Base-by-base conservation (phyloP, 2,113 vertebrate species). In the Gymnarchus niloticus region DNA sequence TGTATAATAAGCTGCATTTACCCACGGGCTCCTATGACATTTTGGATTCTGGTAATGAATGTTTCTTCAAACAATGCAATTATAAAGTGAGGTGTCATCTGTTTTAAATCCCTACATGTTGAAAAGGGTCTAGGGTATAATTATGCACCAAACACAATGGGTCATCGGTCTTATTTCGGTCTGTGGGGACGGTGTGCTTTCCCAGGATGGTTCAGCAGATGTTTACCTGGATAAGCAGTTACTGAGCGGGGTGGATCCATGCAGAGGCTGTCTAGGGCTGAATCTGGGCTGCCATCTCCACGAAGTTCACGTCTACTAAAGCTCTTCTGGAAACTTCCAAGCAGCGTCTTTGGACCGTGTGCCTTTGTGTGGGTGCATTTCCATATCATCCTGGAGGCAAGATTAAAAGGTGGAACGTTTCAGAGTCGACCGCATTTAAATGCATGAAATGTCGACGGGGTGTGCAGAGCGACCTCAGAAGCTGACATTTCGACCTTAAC, bases 361-460 rank as follows among this genome's bases (percentile, higher is more conserved):
- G 51, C n/a, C 0, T 84, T 54, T 56, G 19, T n/a, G 19, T 84
- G 57, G 41, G 84, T 52, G 14, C 33, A 48, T 87, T 88, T 56
- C 59, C 86, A 1, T 83, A 85, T 88, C 88, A 87, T 89, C n/a
- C 89, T 88, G 57, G 87, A 85, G 87, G 89, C 87, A 77, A 85
- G 89, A 85, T 52, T 48, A 73, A 65, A 6, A 87, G 44, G 83
- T 86, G 89, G 84, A 85, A 88, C 85, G 88, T 87, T 87, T 56
- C n/a, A 81, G 87, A 87, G 89, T 92, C 90, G 90, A 87, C 88
- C 89, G 84, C 86, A 77, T 85, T 82, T 78, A 89, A 92, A 92
- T 87, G 89, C 89, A 89, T 90, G 90, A 91, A 94, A 92, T 91
- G 92, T 88, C 88, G 90, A 85, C 88, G 49, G 49, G 51, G 9